Evolutionary conservation across 2,113 vertebrate genomes (phyloP), one percentile per base, ranked within the genome.

Genomic region (Seriola dumerili): DNA sequence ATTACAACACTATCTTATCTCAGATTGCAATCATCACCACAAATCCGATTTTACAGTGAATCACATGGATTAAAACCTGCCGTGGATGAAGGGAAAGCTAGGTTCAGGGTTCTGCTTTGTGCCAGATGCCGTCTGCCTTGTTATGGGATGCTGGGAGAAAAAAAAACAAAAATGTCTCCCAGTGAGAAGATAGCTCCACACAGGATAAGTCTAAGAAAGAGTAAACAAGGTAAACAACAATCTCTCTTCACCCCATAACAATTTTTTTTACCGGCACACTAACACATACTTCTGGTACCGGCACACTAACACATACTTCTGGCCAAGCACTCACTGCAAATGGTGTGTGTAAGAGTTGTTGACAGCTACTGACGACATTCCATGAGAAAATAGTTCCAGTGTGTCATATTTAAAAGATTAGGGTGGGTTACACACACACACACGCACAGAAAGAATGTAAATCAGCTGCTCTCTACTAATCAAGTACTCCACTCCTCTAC

Each of bases 31-130:
- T 80, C 76, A 90, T 88, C 76, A 68, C 83, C 78, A 46, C 69
- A 80, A 86, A 89, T 91, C 88, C 84, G 78, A 92, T 88, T 84
- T 93, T 77, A 84, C 81, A 85, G 65, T 40, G 75, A 86, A 81
- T 89, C 73, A 86, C 67, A 69, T 32, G 76, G 89, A 89, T 86
- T 84, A 72, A 38, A 38, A 10, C 29, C 50, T 17, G 42, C 38
- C 25, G 5, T 25, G 7, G 11, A 73, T 75, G 32, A 78, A 73
- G 40, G 40, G 64, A 68, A 88, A 76, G 72, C 62, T 25, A 19
- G 23, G 21, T 68, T 84, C 23, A 14, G 13, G 61, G 65, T 64
- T 83, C 78, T 57, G 2, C 44, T 73, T 58, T 48, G 32, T 54
- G 29, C 32, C 59, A 52, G 38, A 72, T 61, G 50, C 67, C 16